Percentiles rank a stretch among this genome's conserved stretches.
These are phyloP conservation scores for Noctua janthe DNA, from an alignment of 2,888 invertebrate species.

Conservation along the genomic window DNA sequence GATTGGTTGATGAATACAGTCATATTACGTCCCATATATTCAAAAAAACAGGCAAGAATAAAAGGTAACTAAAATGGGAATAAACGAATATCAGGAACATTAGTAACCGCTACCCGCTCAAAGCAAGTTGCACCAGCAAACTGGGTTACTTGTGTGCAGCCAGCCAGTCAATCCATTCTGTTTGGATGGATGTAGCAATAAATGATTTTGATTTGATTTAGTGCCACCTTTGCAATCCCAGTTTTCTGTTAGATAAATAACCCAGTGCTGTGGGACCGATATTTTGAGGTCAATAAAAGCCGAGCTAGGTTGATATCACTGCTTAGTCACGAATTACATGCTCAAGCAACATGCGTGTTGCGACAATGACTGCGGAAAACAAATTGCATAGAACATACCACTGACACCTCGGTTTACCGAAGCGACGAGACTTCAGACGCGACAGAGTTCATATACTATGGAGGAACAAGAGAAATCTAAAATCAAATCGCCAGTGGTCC, in stretches of 20 bases:
- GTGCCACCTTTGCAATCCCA: conserved; percentile 28
- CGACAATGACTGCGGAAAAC: neutral
- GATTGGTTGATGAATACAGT: too few relatives aligned
- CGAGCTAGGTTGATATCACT: neutral
- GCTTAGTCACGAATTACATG: neutral
- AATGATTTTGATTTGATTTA: neutral
- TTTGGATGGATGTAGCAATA: neutral
- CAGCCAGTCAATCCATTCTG: conserved; percentile 53
- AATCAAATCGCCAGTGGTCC: neutral
- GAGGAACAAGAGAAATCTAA: neutral
- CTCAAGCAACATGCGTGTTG: neutral
- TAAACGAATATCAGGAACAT: conserved; percentile 3
- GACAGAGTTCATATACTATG: neutral
- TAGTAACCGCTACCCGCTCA: conserved; percentile 28
- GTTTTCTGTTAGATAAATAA: conserved; percentile 21
- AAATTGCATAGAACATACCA: neutral
- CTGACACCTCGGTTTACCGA: neutral
- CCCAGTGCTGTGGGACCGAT: neutral
- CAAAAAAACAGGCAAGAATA: neutral
- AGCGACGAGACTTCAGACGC: neutral
- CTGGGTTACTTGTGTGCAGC: conserved; percentile 58
- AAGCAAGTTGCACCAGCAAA: conserved; percentile 29
- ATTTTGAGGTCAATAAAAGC: conserved; percentile 7
- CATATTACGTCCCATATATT: neutral
- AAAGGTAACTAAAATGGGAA: neutral